These are phyloP conservation scores for Salvelinus sp. DNA, from an alignment of 2,113 vertebrate genomes.

Conservation along the genomic window DNA sequence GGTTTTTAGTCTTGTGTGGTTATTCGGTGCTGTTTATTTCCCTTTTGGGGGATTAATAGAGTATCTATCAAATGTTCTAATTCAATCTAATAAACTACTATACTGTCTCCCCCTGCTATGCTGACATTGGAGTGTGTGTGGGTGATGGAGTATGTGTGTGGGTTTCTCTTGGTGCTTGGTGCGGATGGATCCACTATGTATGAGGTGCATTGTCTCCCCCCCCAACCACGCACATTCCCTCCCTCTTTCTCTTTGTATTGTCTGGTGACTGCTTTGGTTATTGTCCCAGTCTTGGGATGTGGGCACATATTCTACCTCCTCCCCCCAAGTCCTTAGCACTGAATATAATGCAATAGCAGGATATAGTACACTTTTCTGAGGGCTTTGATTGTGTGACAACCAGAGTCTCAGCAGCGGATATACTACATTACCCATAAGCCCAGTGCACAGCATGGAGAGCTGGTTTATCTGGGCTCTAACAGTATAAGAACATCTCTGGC, in stretches of 20 bases:
- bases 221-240: not conserved
- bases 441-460: too few relatives aligned
- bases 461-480: too few relatives aligned
- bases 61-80: not conserved
- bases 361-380: too few relatives aligned
- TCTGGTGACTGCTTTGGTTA: not conserved
- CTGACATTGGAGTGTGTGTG: too few relatives aligned
- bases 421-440: too few relatives aligned
- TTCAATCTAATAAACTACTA: too few relatives aligned
- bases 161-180: conserved; percentile 43
- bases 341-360: too few relatives aligned
- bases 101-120: too few relatives aligned
- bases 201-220: conserved; percentile 34
- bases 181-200: conserved; percentile 27
- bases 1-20: not conserved
- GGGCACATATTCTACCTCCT: not conserved
- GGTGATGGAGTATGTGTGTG: conserved; percentile 8
- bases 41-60: not conserved
- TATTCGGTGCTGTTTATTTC: too few relatives aligned
- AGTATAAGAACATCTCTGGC: too few relatives aligned
- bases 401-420: too few relatives aligned
- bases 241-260: not conserved
- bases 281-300: not conserved
- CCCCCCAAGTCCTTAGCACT: not conserved
- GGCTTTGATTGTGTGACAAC: too few relatives aligned